Evolutionary conservation across 2,113 vertebrate genomes (phyloP), one percentile per base, ranked within the genome.

Genomic region (Mustela nigripes): DNA sequence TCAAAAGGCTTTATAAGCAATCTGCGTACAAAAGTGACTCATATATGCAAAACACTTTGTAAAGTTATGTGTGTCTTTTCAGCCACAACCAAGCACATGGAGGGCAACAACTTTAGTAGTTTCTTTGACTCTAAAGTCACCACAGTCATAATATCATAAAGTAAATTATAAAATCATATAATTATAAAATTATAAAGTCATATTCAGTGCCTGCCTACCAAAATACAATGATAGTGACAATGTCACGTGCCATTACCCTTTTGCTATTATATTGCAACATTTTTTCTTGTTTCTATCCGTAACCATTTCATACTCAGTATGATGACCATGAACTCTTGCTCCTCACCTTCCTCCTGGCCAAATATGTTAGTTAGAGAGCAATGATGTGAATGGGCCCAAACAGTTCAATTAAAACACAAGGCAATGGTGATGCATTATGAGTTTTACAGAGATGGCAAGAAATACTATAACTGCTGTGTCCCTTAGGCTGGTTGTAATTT

Each of bases 381-480:
- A 42, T 58, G 53, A 94, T 42, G 71, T 53, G 82, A 87, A 86
- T 53, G 78, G 81, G 92, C 50, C 92, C 28, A 42, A 91, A 92
- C 11, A 36, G 92, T 97, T 92, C 94, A 92, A 92, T 98, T 97
- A 78, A 91, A 85, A 97, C 87, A 96, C 80, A 96, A 98, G 90
- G 90, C 93, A 73, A 71, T 39, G 65, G 87, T 78, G 97, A 97
- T 98, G 71, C 14, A 97, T 92, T 95, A n/a, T 58, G 97, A 97
- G 94, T 97, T 81, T 97, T 92, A 94, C 96, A 98, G 98, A 94
- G 94, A 95, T 88, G 91, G 95, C 89, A 88, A 86, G 95, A 89
- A 95, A 85, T 97, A 88, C 98, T 97, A 97, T 97, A 98, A 97
- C 96, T 98, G 90, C 93, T 9, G 39, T 97, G 93, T 97, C 97